Percentiles rank a stretch among this genome's conserved stretches.
phyloP scores from a whole-genome alignment of 1,140 invertebrate species.

The Ruditapes philippinarum region DNA sequence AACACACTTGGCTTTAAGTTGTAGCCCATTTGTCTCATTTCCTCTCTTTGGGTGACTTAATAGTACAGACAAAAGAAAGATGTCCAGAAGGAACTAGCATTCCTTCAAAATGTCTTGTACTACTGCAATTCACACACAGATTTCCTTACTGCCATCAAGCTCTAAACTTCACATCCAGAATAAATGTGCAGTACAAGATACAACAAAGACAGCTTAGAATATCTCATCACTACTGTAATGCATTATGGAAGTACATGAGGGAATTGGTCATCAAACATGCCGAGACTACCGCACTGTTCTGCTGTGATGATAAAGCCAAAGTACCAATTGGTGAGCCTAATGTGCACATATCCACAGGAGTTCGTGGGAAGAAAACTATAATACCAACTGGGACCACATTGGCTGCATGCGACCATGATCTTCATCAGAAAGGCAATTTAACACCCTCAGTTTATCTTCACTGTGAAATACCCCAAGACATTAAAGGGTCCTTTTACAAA shows the following conservation, averaged over 20 bases:
- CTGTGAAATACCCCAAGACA: background rate
- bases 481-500: background rate
- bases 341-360: background rate
- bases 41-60: slow-evolving; percentile 58
- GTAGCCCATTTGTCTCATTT: slow-evolving; percentile 52
- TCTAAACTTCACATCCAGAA: slow-evolving; percentile 29
- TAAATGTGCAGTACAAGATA: slow-evolving; percentile 50
- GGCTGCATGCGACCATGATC: background rate
- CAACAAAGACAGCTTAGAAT: slow-evolving; percentile 61
- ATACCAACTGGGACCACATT: background rate
- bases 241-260: slow-evolving; percentile 57
- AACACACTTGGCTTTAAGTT: too few species aligned
- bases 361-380: background rate
- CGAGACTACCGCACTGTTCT: background rate
- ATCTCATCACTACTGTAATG: slow-evolving; percentile 69
- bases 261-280: background rate
- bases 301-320: slow-evolving; percentile 3
- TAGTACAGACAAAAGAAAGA: background rate
- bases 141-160: slow-evolving; percentile 49
- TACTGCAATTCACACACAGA: slow-evolving; percentile 51
- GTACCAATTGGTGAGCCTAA: background rate
- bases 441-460: slow-evolving; percentile 14
- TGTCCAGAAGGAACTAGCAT: slow-evolving; percentile 44
- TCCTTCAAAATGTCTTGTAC: slow-evolving; percentile 49
- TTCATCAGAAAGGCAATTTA: background rate